Percentiles rank a stretch among this genome's conserved stretches.
Evolutionary conservation across 2,888 invertebrate genomes (phyloP).

Genomic region (Drosophila ezoana): DNA sequence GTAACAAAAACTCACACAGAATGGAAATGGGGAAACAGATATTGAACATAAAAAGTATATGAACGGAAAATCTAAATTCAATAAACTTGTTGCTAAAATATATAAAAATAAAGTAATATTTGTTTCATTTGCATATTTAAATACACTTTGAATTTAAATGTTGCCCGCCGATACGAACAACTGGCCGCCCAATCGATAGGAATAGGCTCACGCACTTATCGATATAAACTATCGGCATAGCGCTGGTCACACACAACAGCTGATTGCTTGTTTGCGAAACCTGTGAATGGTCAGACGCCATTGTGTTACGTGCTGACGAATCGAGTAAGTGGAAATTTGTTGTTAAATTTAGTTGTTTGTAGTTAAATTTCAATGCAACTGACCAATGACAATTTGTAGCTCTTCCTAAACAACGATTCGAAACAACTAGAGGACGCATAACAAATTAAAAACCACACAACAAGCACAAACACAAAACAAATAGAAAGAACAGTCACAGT

Average conservation of each 20-base stretch:
- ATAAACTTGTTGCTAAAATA: conserved; percentile 84
- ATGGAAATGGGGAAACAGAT: conserved; percentile 59
- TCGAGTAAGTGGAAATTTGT: conserved; percentile 56
- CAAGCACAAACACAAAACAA: conserved; percentile 16
- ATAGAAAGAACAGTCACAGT: conserved; percentile 37
- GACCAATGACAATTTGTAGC: conserved; percentile 13
- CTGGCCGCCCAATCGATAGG: conserved; percentile 16
- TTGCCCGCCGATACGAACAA: neutral
- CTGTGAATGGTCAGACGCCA: conserved; percentile 55
- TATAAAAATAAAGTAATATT: conserved; percentile 41
- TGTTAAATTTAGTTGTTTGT: conserved; percentile 31
- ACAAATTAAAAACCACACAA: neutral
- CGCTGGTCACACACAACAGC: conserved; percentile 43
- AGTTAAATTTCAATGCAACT: conserved; percentile 12
- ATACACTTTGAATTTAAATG: neutral
- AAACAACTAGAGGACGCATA: neutral
- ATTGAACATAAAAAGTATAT: conserved; percentile 70
- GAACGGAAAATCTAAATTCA: conserved; percentile 79
- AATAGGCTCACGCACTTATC: neutral
- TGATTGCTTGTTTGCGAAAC: conserved; percentile 31
- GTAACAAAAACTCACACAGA: conserved; percentile 80
- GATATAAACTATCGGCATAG: neutral
- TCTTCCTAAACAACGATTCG: conserved; percentile 22
- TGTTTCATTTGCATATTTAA: conserved; percentile 26
- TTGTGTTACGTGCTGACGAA: conserved; percentile 65